Conservation (phyloP, 2,113 vertebrate species). For the Odontophorus gujanensis region DNA sequence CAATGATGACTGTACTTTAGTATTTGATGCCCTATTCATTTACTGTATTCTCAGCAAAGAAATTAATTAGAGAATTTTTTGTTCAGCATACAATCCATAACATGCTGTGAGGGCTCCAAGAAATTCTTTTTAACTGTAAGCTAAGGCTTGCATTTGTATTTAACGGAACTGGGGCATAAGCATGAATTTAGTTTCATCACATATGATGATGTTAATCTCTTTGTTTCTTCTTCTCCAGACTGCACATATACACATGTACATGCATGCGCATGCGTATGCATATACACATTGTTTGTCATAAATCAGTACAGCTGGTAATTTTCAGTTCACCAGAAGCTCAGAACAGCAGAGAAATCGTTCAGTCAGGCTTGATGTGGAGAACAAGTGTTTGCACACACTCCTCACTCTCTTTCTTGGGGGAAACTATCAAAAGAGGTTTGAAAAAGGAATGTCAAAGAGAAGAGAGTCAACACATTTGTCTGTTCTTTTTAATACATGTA, state of each 20-base stretch:
- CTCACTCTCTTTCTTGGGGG: background rate
- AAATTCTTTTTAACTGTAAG: background rate
- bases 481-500: conserved; percentile 6
- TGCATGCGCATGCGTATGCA: background rate
- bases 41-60: background rate
- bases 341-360: conserved; percentile 67
- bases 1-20: rapidly evolving
- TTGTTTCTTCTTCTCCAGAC: background rate
- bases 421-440: conserved; percentile 14
- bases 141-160: background rate
- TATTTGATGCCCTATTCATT: background rate
- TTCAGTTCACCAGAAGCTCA: conserved; percentile 67
- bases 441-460: background rate
- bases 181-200: background rate
- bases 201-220: background rate
- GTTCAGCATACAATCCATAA: background rate
- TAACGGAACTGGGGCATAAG: background rate
- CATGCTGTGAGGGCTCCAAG: background rate
- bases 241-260: background rate
- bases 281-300: background rate
- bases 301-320: conserved; percentile 64
- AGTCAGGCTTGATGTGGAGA: conserved; percentile 56
- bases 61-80: background rate
- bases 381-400: conserved; percentile 61
- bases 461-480: background rate